These are phyloP conservation scores for Drosophila buzzatii DNA, from an alignment of 2,888 invertebrate genomes.

Conservation along the genomic window DNA sequence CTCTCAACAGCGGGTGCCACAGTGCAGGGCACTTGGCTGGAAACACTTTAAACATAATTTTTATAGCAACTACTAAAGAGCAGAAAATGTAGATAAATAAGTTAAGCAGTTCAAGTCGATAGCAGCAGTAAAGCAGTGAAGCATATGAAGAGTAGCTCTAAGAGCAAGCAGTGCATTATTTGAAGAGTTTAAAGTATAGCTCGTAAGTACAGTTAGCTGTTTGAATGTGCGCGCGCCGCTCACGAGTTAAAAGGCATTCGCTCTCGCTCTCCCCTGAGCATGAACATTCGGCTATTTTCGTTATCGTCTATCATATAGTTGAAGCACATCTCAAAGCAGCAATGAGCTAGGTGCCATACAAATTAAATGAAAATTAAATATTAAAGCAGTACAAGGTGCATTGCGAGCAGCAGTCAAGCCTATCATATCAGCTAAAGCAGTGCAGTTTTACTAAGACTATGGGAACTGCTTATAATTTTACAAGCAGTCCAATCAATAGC, in stretches of 20 bases:
- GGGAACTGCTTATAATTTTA: neutral
- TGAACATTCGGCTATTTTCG: too few species aligned
- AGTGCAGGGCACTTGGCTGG: constrained; percentile 19
- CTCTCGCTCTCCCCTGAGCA: too few species aligned
- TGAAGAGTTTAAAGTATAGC: too few species aligned
- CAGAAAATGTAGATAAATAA: neutral
- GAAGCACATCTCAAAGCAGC: too few species aligned
- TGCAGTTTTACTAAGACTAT: too few species aligned
- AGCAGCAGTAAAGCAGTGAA: neutral
- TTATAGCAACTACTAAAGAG: neutral
- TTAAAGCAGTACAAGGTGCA: neutral
- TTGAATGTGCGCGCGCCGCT: too few species aligned
- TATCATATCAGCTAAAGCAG: neutral
- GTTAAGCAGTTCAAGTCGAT: neutral
- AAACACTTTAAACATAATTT: neutral
- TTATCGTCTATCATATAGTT: too few species aligned
- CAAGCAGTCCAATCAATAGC: neutral
- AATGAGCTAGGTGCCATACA: too few species aligned
- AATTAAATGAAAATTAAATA: too few species aligned
- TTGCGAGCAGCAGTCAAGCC: neutral
- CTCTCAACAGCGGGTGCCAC: constrained; percentile 22
- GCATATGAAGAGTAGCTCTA: neutral
- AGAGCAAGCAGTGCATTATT: neutral
- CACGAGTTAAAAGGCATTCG: too few species aligned
- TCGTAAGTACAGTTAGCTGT: too few species aligned